Evolutionary conservation across 1,140 invertebrate genomes (phyloP).

Genomic region (Solenopsis invicta): DNA sequence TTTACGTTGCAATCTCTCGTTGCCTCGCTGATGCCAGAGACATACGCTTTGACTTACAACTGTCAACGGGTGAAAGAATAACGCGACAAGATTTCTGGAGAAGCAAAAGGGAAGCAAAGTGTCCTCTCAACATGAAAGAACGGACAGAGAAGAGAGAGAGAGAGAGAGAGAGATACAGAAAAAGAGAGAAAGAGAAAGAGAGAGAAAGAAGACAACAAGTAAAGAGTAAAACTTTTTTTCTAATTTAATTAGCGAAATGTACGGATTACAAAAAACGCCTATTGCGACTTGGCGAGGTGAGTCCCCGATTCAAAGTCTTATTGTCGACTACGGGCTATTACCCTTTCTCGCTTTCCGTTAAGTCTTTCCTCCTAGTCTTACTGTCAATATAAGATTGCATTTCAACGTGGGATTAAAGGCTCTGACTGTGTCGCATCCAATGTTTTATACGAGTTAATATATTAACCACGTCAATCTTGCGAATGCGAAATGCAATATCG

Average conservation of each 20-base stretch:
- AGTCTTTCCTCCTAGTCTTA: constrained; percentile 16
- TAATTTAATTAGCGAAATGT: constrained; percentile 85
- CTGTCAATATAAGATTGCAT: constrained; percentile 52
- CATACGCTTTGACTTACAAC: constrained; percentile 77
- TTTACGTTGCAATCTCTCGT: constrained; percentile 24
- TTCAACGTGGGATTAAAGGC: constrained; percentile 64
- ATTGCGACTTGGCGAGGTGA: constrained; percentile 46
- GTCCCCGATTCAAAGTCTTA: constrained; percentile 62
- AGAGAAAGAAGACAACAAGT: background rate
- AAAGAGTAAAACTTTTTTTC: constrained; percentile 74
- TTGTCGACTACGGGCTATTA: constrained; percentile 1
- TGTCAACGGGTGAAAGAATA: constrained; percentile 82
- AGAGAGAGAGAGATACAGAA: background rate
- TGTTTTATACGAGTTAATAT: constrained; percentile 8
- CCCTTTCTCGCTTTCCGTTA: background rate
- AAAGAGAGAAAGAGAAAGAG: background rate
- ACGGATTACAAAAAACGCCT: constrained; percentile 80
- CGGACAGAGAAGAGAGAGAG: background rate
- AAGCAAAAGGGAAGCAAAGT: background rate
- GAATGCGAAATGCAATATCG: background rate
- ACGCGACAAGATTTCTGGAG: constrained; percentile 44
- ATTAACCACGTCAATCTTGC: background rate
- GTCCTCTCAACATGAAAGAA: constrained; percentile 36
- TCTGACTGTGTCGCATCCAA: constrained; percentile 9
- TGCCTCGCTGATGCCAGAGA: constrained; percentile 65